Evolutionary conservation across 2,113 vertebrate species (phyloP), one percentile per base, ranked within the genome.

Genomic region (Morone saxatilis): DNA sequence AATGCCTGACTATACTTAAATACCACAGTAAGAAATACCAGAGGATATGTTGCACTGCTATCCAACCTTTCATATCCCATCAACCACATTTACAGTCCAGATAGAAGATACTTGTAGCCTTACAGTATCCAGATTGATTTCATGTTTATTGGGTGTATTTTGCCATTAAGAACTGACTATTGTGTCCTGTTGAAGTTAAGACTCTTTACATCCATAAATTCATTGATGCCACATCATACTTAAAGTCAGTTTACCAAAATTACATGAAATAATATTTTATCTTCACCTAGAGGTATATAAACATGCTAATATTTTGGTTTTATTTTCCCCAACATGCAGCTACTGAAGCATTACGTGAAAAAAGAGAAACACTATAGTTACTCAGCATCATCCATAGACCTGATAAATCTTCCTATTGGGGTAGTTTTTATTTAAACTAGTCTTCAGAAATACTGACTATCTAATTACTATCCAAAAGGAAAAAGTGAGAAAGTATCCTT

Each of bases 1-100:
- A 84, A 66, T 68, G 81, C 66, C 3, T 51, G 53, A 76, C 75
- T 60, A n/a, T 10, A 0, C 20, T 1, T 31, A 1, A 19, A 66
- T 10, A 36, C 9, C 19, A 43, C 62, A 51, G 16, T 31, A 20
- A 76, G 51, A 76, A 81, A 82, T 60, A 54, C 16, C 61, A 57
- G 45, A 83, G 36, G 51, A 69, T 53, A 60, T 38, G 67, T 47
- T 43, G 2, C n/a, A 71, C 47, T 61, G 31, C 19, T 6, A 77
- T 80, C 19, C 25, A 61, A 4, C 38, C 25, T 69, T 8, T 16
- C 4, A 61, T 59, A 61, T 71, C 43, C 41, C 4, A 43, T 54
- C 43, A 73, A 62, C 14, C 22, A 12, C 16, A 68, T 19, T 10
- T 51, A 65, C 57, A 66, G 43, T 12, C 31, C 31, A 61, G 19